Conservation (phyloP, 1,140 invertebrate species). For the Neodiprion lecontei region DNA sequence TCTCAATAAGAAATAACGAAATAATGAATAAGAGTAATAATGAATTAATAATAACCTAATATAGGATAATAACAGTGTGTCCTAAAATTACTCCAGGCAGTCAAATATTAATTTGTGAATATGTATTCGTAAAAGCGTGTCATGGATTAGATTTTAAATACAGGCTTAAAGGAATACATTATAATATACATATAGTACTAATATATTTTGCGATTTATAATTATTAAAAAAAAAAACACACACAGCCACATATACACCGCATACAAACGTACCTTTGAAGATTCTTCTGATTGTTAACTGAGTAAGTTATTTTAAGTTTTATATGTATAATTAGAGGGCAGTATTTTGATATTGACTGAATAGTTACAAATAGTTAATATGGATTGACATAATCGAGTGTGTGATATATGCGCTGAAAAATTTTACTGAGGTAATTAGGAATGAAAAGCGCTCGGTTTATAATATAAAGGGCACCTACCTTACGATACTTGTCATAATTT, state of each 20-base stretch:
- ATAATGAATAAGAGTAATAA: no score
- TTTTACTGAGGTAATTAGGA: neutral
- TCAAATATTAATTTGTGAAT: neutral
- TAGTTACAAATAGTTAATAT: neutral
- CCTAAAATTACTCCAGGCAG: neutral
- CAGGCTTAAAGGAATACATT: neutral
- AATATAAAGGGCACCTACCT: neutral
- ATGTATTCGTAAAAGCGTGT: neutral
- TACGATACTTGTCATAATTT: neutral
- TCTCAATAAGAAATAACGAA: no score
- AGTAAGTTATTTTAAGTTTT: neutral
- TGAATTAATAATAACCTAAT: no score
- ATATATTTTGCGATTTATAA: neutral
- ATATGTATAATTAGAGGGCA: neutral
- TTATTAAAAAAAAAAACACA: neutral
- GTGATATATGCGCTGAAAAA: neutral
- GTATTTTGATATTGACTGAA: slow-evolving; percentile 1
- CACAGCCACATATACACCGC: neutral
- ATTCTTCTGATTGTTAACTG: neutral
- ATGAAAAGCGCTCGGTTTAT: neutral
- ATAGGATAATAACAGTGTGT: no score
- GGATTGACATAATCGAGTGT: neutral
- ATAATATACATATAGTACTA: neutral
- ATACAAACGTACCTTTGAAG: neutral
- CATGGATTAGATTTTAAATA: no score